phyloP scores from a whole-genome alignment of 1,140 invertebrate species.

The Trachelipus rathkii region DNA sequence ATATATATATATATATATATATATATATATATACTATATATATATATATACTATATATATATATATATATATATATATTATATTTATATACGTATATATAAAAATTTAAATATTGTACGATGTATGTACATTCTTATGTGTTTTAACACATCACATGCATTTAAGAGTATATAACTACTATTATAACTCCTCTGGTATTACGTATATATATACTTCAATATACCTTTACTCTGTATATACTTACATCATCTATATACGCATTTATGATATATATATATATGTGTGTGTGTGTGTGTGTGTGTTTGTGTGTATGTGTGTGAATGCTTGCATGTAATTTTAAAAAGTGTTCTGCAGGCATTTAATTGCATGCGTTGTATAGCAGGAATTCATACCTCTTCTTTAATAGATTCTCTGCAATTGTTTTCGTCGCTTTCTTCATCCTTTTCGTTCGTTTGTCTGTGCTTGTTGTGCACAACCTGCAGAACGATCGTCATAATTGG shows the following conservation, averaged over 20 bases:
- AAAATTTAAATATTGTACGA: too few relatives aligned
- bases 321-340: neutral
- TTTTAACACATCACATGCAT: too few relatives aligned
- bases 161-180: too few relatives aligned
- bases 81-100: too few relatives aligned
- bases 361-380: neutral
- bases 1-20: too few relatives aligned
- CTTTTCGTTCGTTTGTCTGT: neutral
- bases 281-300: conserved; percentile 17
- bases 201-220: too few relatives aligned
- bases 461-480: neutral
- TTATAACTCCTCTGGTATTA: too few relatives aligned
- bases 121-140: too few relatives aligned
- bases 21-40: too few relatives aligned
- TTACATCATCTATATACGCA: conserved; percentile 2
- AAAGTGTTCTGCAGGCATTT: neutral
- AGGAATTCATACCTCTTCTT: neutral
- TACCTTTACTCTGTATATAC: too few relatives aligned
- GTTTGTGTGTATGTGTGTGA: conserved; percentile 1
- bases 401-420: neutral
- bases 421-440: neutral
- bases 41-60: too few relatives aligned
- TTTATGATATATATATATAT: conserved; percentile 19
- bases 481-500: neutral
- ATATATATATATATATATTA: too few relatives aligned